Conservation (phyloP, 2,888 invertebrate genomes). For the Hydrotaea cyrtoneurina region DNA sequence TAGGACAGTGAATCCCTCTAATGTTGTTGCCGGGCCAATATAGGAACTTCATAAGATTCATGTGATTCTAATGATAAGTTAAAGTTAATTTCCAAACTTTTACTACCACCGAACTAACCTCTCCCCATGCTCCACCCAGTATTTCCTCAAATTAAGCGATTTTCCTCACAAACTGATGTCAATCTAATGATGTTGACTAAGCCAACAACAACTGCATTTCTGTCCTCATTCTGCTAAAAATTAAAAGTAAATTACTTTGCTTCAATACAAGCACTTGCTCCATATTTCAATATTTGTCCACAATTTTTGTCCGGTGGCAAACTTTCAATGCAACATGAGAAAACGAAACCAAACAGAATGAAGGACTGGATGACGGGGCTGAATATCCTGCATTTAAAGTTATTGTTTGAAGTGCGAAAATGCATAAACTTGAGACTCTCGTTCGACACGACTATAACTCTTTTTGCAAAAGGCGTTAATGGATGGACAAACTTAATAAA, state of each 20-base stretch:
- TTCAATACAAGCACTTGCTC: not conserved
- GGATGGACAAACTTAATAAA: conserved; percentile 68
- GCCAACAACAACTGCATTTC: too few species aligned
- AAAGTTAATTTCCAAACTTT: too few species aligned
- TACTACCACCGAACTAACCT: too few species aligned
- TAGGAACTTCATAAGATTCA: too few species aligned
- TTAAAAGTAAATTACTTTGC: conserved; percentile 21
- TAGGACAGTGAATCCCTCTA: too few species aligned
- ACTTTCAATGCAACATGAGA: conserved; percentile 1
- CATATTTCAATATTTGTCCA: conserved; percentile 23
- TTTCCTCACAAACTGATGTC: too few species aligned
- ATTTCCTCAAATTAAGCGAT: too few species aligned
- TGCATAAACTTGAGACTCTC: conserved; percentile 65
- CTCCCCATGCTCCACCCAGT: too few species aligned
- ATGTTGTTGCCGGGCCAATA: too few species aligned
- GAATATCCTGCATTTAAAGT: conserved; percentile 52
- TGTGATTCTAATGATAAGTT: too few species aligned
- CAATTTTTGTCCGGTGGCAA: not conserved
- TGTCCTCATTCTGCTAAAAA: not conserved
- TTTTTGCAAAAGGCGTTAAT: conserved; percentile 66
- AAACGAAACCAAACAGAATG: not conserved
- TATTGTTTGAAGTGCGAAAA: conserved; percentile 66
- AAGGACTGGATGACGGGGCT: not conserved
- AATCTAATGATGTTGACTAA: not conserved
- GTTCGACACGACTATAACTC: conserved; percentile 48